These are phyloP conservation scores for western clawed frog (Xenopus tropicalis) DNA, from an alignment of 2,113 vertebrate species.

Conservation along the genomic window DNA sequence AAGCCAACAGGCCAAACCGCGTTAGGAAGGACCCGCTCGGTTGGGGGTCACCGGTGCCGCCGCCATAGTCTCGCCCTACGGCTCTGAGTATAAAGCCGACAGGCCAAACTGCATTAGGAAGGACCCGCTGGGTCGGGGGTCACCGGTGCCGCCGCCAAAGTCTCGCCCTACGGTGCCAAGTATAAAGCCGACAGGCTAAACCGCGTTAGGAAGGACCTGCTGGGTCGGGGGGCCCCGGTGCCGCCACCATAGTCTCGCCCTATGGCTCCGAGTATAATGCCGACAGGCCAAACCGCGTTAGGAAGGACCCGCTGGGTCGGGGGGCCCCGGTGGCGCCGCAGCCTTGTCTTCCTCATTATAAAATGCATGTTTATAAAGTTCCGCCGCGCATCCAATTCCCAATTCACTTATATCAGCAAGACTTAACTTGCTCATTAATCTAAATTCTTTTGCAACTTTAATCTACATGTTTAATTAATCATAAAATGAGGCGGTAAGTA, in stretches of 20 bases:
- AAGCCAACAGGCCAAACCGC: no score
- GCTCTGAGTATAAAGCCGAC: slow-evolving; percentile 71
- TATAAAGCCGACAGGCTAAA: slow-evolving; percentile 74
- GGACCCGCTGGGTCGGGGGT: no score
- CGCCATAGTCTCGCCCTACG: no score
- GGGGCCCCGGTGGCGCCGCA: slow-evolving; percentile 71
- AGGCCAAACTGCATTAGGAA: no score
- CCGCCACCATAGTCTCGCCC: slow-evolving; percentile 72
- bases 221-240: slow-evolving; percentile 69
- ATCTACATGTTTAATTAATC: slow-evolving; percentile 96
- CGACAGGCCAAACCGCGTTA: slow-evolving; percentile 77
- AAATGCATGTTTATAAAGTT: slow-evolving; percentile 83
- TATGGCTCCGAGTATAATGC: slow-evolving; percentile 71
- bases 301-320: slow-evolving; percentile 71
- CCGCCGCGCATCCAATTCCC: slow-evolving; percentile 77
- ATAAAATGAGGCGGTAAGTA: slow-evolving; percentile 91
- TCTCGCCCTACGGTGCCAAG: slow-evolving; percentile 72
- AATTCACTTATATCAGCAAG: slow-evolving; percentile 82
- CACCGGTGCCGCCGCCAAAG: no score
- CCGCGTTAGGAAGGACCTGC: slow-evolving; percentile 78
- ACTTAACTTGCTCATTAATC: slow-evolving; percentile 86
- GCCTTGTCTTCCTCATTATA: slow-evolving; percentile 84
- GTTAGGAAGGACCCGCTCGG: no score
- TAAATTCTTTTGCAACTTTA: slow-evolving; percentile 92
- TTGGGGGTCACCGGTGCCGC: no score